These are phyloP conservation scores for Thalassoma bifasciatum DNA, from an alignment of 2,113 vertebrate species.

Conservation along the genomic window DNA sequence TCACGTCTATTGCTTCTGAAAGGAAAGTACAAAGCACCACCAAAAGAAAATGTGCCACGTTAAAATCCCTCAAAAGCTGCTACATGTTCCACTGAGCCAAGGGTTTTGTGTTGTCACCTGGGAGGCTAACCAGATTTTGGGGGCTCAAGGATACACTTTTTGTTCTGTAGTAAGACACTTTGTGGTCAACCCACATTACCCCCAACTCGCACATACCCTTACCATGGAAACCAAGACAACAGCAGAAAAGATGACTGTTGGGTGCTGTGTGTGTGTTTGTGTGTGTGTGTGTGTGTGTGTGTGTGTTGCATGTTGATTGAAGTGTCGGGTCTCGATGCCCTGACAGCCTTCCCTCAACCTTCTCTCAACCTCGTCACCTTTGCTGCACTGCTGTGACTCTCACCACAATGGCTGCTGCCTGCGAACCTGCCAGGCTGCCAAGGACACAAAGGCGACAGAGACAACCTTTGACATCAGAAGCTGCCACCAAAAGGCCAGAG, in stretches of 20 bases:
- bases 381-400: constrained; percentile 71
- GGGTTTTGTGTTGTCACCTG: background rate
- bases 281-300: background rate
- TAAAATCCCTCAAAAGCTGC: background rate
- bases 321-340: constrained; percentile 61
- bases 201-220: constrained; percentile 37
- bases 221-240: constrained; percentile 68
- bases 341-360: constrained; percentile 80
- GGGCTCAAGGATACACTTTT: constrained; percentile 27
- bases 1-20: background rate
- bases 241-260: constrained; percentile 54
- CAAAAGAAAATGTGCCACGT: background rate
- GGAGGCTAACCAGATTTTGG: background rate
- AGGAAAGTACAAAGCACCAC: background rate
- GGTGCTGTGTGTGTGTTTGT: constrained; percentile 32
- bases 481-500: constrained; percentile 78
- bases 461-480: constrained; percentile 80
- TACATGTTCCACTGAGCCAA: background rate
- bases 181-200: constrained; percentile 47
- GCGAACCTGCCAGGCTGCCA: constrained; percentile 78
- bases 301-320: constrained; percentile 43
- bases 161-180: constrained; percentile 47
- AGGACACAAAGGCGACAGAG: constrained; percentile 77
- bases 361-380: constrained; percentile 79
- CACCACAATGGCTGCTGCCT: constrained; percentile 77